Evolutionary conservation across 2,888 invertebrate genomes (phyloP).

Genomic region (Litoditis marina): DNA sequence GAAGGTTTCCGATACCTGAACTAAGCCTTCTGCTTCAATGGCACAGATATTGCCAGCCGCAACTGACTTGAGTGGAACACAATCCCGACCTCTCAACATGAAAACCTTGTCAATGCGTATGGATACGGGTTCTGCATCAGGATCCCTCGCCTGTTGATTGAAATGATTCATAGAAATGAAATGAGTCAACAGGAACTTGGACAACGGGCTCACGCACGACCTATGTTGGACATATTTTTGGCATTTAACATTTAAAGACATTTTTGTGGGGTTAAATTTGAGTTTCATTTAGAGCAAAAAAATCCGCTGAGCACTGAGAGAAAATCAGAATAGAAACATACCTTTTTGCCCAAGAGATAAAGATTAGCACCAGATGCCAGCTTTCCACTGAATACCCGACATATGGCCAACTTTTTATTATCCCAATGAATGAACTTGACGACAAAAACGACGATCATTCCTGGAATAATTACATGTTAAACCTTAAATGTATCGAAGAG

Average conservation of each 20-base stretch:
- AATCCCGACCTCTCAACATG: conserved; percentile 86
- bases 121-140: too few species aligned
- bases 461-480: conserved; percentile 8
- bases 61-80: conserved; percentile 72
- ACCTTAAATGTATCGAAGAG: neutral
- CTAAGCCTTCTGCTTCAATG: conserved; percentile 35
- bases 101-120: conserved; percentile 71
- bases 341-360: conserved; percentile 22
- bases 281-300: neutral
- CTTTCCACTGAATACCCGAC: conserved; percentile 51
- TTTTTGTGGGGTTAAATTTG: too few species aligned
- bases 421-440: conserved; percentile 49
- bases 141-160: too few species aligned
- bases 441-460: conserved; percentile 37
- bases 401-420: conserved; percentile 41
- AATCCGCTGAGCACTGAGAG: neutral
- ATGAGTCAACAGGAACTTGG: too few species aligned
- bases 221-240: too few species aligned
- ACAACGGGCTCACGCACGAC: too few species aligned
- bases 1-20: conserved; percentile 15
- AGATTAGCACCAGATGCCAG: conserved; percentile 24
- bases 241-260: too few species aligned
- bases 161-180: too few species aligned
- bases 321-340: conserved; percentile 5
- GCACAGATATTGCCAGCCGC: conserved; percentile 51